phyloP scores from a whole-genome alignment of 2,888 invertebrate species.

The Sipha maydis region DNA sequence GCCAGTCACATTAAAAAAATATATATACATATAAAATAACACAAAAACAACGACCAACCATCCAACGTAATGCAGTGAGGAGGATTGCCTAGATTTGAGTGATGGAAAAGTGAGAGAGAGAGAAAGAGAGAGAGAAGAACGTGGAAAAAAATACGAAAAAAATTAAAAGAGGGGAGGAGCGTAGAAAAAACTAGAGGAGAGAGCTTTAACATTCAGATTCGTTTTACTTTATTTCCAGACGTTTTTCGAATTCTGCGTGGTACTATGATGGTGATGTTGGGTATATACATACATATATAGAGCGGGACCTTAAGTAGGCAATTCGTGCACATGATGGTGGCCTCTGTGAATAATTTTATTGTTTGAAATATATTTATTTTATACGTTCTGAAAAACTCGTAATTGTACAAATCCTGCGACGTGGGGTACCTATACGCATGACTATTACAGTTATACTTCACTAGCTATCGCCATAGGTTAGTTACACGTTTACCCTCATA shows the following conservation, averaged over 20 bases:
- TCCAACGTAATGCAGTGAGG: not conserved
- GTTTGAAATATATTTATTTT: slow-evolving; percentile 35
- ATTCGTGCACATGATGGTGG: not conserved
- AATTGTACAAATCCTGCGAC: too few relatives aligned
- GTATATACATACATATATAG: too few relatives aligned
- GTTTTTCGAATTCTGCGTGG: slow-evolving; percentile 13
- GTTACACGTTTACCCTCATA: too few relatives aligned
- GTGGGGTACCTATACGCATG: too few relatives aligned
- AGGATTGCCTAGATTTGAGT: not conserved
- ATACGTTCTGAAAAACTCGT: not conserved
- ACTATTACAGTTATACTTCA: too few relatives aligned
- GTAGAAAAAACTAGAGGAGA: not conserved
- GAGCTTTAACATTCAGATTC: slow-evolving; percentile 34
- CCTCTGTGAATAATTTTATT: slow-evolving; percentile 21
- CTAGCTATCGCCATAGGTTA: too few relatives aligned
- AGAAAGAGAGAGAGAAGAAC: too few relatives aligned
- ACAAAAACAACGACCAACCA: slow-evolving; percentile 18
- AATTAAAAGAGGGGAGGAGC: not conserved
- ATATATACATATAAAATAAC: slow-evolving; percentile 4
- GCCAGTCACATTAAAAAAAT: slow-evolving; percentile 46
- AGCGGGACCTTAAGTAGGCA: not conserved
- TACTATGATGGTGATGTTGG: not conserved
- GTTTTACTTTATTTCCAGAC: slow-evolving; percentile 46
- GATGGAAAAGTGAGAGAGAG: not conserved
- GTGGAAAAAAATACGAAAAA: too few relatives aligned